phyloP scores from a whole-genome alignment of 2,888 invertebrate genomes.

The Callinectes sapidus region DNA sequence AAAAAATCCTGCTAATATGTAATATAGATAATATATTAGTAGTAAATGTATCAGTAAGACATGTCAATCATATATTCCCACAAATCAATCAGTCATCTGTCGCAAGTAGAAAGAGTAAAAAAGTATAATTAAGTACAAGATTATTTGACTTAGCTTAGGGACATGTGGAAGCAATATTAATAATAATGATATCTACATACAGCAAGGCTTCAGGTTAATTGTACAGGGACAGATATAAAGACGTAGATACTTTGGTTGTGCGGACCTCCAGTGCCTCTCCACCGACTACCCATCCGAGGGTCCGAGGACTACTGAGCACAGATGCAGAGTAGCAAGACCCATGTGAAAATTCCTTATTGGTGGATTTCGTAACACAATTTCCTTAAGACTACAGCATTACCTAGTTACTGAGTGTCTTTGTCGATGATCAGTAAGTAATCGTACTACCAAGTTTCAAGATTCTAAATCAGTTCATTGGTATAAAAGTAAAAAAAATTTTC shows the following conservation, averaged over 20 bases:
- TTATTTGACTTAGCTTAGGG: conserved; percentile 63
- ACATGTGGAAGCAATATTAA: conserved; percentile 57
- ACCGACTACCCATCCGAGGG: not conserved
- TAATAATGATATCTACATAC: conserved; percentile 53
- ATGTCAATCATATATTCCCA: not conserved
- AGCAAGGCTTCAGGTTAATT: conserved; percentile 51
- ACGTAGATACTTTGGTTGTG: conserved; percentile 62
- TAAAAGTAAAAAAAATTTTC: conserved; percentile 21
- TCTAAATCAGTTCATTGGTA: conserved; percentile 34
- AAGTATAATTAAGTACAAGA: conserved; percentile 68
- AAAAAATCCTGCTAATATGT: conserved; percentile 42
- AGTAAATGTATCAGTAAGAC: conserved; percentile 29
- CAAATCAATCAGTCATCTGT: conserved; percentile 28
- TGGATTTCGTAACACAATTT: conserved; percentile 25
- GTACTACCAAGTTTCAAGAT: conserved; percentile 23
- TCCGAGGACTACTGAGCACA: conserved; percentile 18
- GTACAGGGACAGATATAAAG: conserved; percentile 50
- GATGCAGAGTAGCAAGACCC: conserved; percentile 12
- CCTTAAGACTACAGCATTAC: conserved; percentile 43
- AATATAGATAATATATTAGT: conserved; percentile 31
- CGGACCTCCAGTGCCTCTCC: conserved; percentile 35
- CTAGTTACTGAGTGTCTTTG: conserved; percentile 51
- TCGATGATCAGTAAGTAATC: conserved; percentile 1
- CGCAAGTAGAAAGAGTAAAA: conserved; percentile 65
- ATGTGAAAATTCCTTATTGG: not conserved